Evolutionary conservation across 2,113 vertebrate species (phyloP).

Genomic region (Prochilodus magdalenae): DNA sequence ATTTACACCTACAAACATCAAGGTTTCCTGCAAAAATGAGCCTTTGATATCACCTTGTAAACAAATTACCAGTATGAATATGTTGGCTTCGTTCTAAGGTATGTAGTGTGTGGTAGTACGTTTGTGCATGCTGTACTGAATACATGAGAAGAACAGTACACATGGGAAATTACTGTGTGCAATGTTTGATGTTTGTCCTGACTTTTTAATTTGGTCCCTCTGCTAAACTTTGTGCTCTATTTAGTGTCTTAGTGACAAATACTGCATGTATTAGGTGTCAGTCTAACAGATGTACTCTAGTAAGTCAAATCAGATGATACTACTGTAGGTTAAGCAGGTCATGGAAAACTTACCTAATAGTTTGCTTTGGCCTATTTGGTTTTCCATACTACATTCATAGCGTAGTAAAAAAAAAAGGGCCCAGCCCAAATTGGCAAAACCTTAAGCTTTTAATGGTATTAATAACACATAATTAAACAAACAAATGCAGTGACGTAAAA

Average conservation of each 20-base stretch:
- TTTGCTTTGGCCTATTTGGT: too few species aligned
- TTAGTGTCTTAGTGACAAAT: not conserved
- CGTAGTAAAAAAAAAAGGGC: too few species aligned
- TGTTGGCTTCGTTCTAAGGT: slow-evolving; percentile 39
- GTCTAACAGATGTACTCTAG: not conserved
- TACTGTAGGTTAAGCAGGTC: too few species aligned
- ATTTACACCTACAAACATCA: slow-evolving; percentile 68
- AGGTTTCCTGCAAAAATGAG: slow-evolving; percentile 71
- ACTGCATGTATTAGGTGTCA: not conserved
- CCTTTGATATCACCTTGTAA: slow-evolving; percentile 75
- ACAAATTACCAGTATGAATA: slow-evolving; percentile 72
- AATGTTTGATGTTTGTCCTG: slow-evolving; percentile 3
- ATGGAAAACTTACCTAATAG: too few species aligned
- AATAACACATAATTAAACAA: too few species aligned
- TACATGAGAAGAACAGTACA: slow-evolving; percentile 12
- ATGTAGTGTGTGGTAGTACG: slow-evolving; percentile 57
- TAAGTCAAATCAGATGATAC: not conserved
- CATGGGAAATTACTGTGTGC: not conserved
- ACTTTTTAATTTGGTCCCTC: not conserved
- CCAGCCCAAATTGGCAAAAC: too few species aligned
- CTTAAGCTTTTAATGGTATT: too few species aligned
- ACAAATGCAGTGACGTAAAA: too few species aligned
- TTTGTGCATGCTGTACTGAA: slow-evolving; percentile 34
- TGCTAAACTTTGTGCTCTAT: not conserved
- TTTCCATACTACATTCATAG: too few species aligned